Evolutionary conservation across 2,888 invertebrate species (phyloP), one percentile per base, ranked within the genome.

Genomic region (Scaptomyza cyrtandrae): DNA sequence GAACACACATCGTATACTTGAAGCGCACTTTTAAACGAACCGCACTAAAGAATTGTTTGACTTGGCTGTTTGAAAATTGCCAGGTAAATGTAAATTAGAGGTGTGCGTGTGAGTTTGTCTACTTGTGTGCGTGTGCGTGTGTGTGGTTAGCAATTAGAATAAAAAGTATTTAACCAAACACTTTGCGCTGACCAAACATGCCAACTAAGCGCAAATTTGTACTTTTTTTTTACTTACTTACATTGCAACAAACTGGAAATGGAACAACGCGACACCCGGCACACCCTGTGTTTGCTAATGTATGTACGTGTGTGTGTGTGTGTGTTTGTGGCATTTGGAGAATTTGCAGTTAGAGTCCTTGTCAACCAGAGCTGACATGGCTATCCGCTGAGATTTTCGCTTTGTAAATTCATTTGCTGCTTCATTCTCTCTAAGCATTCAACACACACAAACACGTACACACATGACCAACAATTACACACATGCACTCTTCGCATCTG

Each of bases 301-400:
- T 48, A 58, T 63, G n/a, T n/a, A n/a, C n/a, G n/a, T n/a, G n/a
- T n/a, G 35, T 53, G 56, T 63, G 55, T 29, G 29, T 29, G 29
- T 29, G 29, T 67, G 54, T 57, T 60, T 61, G 41, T 41, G 59
- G 65, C 52, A 71, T 71, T 71, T 41, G 24, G 44, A 66, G 60
- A 66, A 59, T 70, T 68, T 50, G 54, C 53, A 46, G 58, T 37
- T 50, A 62, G 59, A 73, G 64, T 58, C 73, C 60, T 52, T 75
- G 78, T 74, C 75, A 78, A 78, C 53, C 75, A 59, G 57, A 75
- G 64, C 71, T 78, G 78, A 75, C 79, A 79, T 64, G 78, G 78
- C 75, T 57, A 75, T 78, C 78, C 78, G 78, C 78, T 64, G 75
- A 75, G 75, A 75, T 75, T 75, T 75, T 73, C 64, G 78, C 74